These are phyloP conservation scores for Sternarchorhynchus goeldii DNA, from an alignment of 2,797 vertebrate genomes.

Conservation along the genomic window DNA sequence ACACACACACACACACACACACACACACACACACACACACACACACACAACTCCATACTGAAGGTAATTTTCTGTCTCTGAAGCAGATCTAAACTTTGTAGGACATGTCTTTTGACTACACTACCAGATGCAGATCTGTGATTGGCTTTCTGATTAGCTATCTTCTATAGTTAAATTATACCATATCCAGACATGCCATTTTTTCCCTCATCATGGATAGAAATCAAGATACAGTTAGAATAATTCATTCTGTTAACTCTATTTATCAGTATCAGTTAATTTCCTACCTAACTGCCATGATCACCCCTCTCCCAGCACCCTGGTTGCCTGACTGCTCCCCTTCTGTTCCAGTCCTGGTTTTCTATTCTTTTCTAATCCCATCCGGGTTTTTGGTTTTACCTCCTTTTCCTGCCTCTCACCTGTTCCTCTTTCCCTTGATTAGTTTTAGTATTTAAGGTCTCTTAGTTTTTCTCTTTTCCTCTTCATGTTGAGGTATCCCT, in stretches of 20 bases:
- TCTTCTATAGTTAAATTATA: neutral
- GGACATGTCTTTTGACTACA: slow-evolving; percentile 6
- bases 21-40: neutral
- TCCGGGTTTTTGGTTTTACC: too few relatives aligned
- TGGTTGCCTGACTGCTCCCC: too few relatives aligned
- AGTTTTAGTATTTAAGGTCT: too few relatives aligned
- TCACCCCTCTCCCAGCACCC: too few relatives aligned
- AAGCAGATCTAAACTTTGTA: neutral
- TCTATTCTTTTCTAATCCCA: too few relatives aligned
- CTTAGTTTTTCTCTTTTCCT: too few relatives aligned
- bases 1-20: neutral
- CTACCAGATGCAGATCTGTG: neutral
- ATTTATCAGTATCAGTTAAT: slow-evolving; percentile 14
- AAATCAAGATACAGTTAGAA: slow-evolving; percentile 13
- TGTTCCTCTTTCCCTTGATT: too few relatives aligned
- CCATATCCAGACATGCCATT: neutral
- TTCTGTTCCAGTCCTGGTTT: too few relatives aligned
- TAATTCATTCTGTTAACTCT: slow-evolving; percentile 18
- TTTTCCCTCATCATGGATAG: neutral
- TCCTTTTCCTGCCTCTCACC: too few relatives aligned
- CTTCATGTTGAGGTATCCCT: too few relatives aligned
- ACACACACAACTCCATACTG: neutral
- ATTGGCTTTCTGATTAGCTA: neutral
- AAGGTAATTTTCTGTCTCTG: neutral
- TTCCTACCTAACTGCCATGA: neutral